Evolutionary conservation across 1,140 invertebrate genomes (phyloP), one percentile per base, ranked within the genome.

Genomic region (Ceratitis capitata): DNA sequence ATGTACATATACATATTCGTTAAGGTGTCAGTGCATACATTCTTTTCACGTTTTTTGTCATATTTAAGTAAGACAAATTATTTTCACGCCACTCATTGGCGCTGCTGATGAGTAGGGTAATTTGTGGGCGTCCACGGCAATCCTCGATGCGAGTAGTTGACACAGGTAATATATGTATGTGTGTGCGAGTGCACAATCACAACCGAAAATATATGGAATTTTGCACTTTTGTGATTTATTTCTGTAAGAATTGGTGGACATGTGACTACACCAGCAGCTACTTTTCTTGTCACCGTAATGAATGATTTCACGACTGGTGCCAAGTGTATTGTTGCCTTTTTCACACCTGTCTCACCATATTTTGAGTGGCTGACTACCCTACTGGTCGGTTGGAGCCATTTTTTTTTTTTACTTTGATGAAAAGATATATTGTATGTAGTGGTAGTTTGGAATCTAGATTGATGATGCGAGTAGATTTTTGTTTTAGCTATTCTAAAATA

Each of bases 41-140:
- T 61, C n/a, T n/a, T n/a, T n/a, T n/a, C 26, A 4, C 10, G 58
- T 23, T 56, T 56, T n/a, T 56, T 61, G 58, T 61, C 58, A 61
- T 26, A 32, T 61, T 61, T 61, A 61, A 61, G 58, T 61, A 61
- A 61, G 58, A 61, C 58, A 61, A 61, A 61, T 61, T 61, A 61
- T 61, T 61, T 61, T 61, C 3, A 14, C 29, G 58, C 58, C 58
- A 61, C 23, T 29, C 58, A 26, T 61, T 61, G 58, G 26, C 6
- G 58, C 1, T 6, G 51, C 19, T n/a, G n/a, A n/a, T n/a, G n/a
- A n/a, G n/a, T n/a, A n/a, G n/a, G 19, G 23, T 56, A 56, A 56
- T 56, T 56, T 56, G 51, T 56, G 51, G 23, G 19, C 51, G n/a
- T 56, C n/a, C 51, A 23, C 51, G 51, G 6, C 51, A 5, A 56